Base-by-base conservation (phyloP, 1,140 invertebrate species). In the Archivesica marissinica region DNA sequence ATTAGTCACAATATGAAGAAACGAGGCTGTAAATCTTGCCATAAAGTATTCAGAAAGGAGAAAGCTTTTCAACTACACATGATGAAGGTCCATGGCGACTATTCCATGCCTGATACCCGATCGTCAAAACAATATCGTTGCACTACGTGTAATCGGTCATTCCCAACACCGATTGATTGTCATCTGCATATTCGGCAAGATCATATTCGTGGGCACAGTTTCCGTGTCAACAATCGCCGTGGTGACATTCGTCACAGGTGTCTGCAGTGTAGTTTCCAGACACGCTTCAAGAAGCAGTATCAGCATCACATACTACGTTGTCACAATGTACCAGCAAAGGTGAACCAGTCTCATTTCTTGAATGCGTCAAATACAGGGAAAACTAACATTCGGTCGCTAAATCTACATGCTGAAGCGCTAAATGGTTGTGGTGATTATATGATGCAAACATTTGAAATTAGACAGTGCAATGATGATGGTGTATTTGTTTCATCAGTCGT, bases 401-500 rank as follows among this genome's bases (percentile, higher is more conserved):
- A 81, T 81, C 52, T 87, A 11, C 84, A 87, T 86, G 78, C 66
- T 15, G 68, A 89, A 28, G 85, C 87, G 75, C 30, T 89, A 23
- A 83, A 85, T 75, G 86, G 77, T 35, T 82, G 74, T 81, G 64
- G 85, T 52, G 78, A 84, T 61, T 82, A 80, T 39, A 84, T 76
- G 44, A 83, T 82, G 72, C 87, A 91, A 81, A 68, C 87, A 20
- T 87, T 90, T 38, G 86, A 86, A 54, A 85, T 89, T 11, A 87
- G 89, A 72, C 82, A 89, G 56, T 89, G 89, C 59, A 85, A 88
- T 79, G 88, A 88, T 15, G 78, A 86, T 56, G 59, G 77, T 52
- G 64, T 89, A 81, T 81, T 98, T 93, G 96, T 98, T 80, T 97
- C 98, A 35, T 97, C 98, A 76, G 95, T 99, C 78, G 97, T 99